phyloP scores from a whole-genome alignment of 2,888 invertebrate genomes.

The Drosophila emarginata region DNA sequence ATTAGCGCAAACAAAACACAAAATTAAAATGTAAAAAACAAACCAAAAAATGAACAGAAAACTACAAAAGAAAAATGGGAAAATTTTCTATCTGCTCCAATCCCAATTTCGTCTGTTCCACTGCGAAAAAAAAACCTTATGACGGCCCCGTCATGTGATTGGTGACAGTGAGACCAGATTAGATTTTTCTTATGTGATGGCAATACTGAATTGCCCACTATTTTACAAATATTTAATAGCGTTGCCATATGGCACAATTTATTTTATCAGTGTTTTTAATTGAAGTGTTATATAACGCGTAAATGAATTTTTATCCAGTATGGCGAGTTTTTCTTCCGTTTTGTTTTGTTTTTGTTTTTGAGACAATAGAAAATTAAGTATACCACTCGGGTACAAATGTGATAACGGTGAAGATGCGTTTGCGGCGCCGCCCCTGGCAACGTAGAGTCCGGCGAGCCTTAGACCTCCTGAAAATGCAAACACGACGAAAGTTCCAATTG shows the following conservation, averaged over 20 bases:
- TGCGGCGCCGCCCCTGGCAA: constrained; percentile 63
- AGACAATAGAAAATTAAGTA: background rate
- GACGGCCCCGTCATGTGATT: constrained; percentile 81
- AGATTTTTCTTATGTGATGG: background rate
- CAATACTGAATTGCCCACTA: background rate
- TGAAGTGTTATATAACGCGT: background rate
- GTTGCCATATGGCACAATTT: background rate
- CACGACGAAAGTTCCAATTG: constrained; percentile 53
- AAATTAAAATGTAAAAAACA: constrained; percentile 53
- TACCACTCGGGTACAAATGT: background rate
- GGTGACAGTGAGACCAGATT: constrained; percentile 16
- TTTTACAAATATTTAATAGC: background rate
- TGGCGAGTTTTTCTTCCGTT: background rate
- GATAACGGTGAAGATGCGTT: constrained; percentile 50
- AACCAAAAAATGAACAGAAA: constrained; percentile 68
- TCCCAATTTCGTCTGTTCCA: constrained; percentile 74
- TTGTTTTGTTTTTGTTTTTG: constrained; percentile 3
- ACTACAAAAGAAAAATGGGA: constrained; percentile 69
- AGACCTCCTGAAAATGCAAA: constrained; percentile 60
- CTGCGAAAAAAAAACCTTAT: constrained; percentile 80
- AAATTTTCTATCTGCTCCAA: constrained; percentile 60
- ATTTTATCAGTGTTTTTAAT: too few relatives aligned
- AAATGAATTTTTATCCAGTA: background rate
- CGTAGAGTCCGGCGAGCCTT: constrained; percentile 68
- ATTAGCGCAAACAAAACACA: constrained; percentile 21